These are phyloP conservation scores for Ciona savignyi DNA, from an alignment of 23 tunicate genomes.

Conservation along the genomic window DNA sequence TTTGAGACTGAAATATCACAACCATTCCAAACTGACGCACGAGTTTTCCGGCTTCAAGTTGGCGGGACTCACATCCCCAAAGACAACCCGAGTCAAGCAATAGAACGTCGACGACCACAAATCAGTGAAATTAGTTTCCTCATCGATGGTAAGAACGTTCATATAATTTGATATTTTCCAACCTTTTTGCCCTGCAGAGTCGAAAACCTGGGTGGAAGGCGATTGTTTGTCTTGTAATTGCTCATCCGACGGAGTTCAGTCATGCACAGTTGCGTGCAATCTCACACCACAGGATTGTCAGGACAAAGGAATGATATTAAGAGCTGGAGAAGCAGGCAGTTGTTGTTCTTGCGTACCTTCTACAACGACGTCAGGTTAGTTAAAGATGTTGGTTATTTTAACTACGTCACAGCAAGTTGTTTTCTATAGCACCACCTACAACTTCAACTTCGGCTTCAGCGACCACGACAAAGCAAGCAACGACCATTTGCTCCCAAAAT, in stretches of 20 bases:
- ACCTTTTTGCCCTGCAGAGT: constrained; percentile 13
- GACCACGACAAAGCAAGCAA: constrained; percentile 13
- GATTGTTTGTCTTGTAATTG: constrained; percentile 70
- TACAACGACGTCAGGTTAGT: not conserved
- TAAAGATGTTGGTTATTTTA: not conserved
- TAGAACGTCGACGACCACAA: constrained; percentile 28
- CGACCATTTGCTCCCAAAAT: constrained; percentile 28
- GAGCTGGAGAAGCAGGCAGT: constrained; percentile 1
- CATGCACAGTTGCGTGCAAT: constrained; percentile 29
- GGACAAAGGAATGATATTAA: constrained; percentile 21
- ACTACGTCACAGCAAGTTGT: not conserved
- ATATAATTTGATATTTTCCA: not conserved
- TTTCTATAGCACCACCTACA: not conserved
- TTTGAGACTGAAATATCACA: constrained; percentile 25
- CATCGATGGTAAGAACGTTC: constrained; percentile 29
- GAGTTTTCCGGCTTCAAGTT: constrained; percentile 29
- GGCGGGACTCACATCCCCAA: constrained; percentile 31
- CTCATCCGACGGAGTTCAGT: constrained; percentile 31
- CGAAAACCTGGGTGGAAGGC: constrained; percentile 46
- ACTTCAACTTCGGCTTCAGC: constrained; percentile 16
- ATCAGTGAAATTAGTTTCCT: constrained; percentile 39
- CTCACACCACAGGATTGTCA: constrained; percentile 23
- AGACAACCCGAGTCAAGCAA: not conserved
- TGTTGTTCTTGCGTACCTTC: constrained; percentile 12
- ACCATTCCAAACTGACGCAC: constrained; percentile 30